Conservation (phyloP, 1,140 invertebrate genomes). For the Bombus superbus region DNA sequence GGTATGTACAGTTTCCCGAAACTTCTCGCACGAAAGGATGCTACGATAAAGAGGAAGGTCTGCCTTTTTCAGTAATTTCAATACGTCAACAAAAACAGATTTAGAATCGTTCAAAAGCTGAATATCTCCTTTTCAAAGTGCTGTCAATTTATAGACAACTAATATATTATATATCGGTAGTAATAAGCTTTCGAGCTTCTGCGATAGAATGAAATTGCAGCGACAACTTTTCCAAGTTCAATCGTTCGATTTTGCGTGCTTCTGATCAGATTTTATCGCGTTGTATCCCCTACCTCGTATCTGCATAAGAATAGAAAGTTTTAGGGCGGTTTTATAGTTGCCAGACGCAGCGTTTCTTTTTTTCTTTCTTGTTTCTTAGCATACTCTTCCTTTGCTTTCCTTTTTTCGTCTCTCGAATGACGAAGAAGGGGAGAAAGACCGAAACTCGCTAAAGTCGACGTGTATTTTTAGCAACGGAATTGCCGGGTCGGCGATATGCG, state of each 20-base stretch:
- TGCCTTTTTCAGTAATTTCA: neutral
- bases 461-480: constrained; percentile 90
- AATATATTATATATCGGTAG: no score
- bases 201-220: no score
- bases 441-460: neutral
- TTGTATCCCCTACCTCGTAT: no score
- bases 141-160: no score
- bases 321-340: neutral
- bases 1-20: neutral
- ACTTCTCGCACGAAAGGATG: neutral
- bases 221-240: no score
- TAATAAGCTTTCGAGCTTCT: no score
- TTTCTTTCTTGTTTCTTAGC: neutral
- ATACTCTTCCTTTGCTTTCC: neutral
- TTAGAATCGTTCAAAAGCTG: no score
- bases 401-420: no score
- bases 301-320: neutral
- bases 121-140: no score
- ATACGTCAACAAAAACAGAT: no score
- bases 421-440: neutral
- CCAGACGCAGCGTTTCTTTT: neutral
- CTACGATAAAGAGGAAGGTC: neutral
- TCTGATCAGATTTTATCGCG: no score
- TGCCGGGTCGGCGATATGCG: constrained; percentile 95
- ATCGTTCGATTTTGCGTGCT: no score